A percentile compares a stretch with the other conserved stretches of the same genome.
Conservation (phyloP, 2,888 invertebrate genomes). For the Dichetophora obliterata region DNA sequence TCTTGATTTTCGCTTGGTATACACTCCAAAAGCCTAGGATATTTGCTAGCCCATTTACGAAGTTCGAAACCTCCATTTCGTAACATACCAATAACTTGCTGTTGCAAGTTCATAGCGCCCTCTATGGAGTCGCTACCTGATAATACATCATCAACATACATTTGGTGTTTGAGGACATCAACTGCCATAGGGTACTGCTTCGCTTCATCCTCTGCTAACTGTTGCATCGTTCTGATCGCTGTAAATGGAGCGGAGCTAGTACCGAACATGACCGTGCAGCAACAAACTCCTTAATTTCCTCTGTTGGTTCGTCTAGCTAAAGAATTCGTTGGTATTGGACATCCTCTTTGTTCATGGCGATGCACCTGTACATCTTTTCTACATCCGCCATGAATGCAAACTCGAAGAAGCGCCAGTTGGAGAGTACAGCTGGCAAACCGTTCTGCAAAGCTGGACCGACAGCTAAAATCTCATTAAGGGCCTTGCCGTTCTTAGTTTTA, state of each 20-base stretch:
- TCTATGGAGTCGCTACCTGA: slow-evolving; percentile 13
- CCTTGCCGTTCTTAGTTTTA: slow-evolving; percentile 56
- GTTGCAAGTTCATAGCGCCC: background rate
- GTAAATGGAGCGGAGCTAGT: slow-evolving; percentile 24
- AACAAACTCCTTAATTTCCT: slow-evolving; percentile 4
- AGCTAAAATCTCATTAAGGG: slow-evolving; percentile 42
- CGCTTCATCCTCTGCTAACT: slow-evolving; percentile 30
- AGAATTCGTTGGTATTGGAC: slow-evolving; percentile 34
- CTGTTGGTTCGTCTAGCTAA: background rate
- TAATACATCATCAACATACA: slow-evolving; percentile 40
- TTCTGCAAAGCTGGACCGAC: slow-evolving; percentile 43
- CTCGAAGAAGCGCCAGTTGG: slow-evolving; percentile 37
- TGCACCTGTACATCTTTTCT: slow-evolving; percentile 44
- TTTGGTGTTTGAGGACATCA: slow-evolving; percentile 17
- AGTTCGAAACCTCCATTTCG: background rate
- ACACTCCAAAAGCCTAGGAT: slow-evolving; percentile 12
- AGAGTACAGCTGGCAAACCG: slow-evolving; percentile 39
- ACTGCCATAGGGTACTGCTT: slow-evolving; percentile 25
- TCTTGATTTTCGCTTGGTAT: slow-evolving; percentile 23
- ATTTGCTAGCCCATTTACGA: slow-evolving; percentile 20
- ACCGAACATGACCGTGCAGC: slow-evolving; percentile 27
- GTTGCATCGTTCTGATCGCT: slow-evolving; percentile 27
- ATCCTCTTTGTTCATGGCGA: slow-evolving; percentile 37
- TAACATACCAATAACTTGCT: slow-evolving; percentile 17
- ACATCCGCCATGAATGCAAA: slow-evolving; percentile 42